Percentiles rank a stretch among this genome's conserved stretches.
phyloP scores from a whole-genome alignment of 2,888 invertebrate species.

The Thymelicus sylvestris region DNA sequence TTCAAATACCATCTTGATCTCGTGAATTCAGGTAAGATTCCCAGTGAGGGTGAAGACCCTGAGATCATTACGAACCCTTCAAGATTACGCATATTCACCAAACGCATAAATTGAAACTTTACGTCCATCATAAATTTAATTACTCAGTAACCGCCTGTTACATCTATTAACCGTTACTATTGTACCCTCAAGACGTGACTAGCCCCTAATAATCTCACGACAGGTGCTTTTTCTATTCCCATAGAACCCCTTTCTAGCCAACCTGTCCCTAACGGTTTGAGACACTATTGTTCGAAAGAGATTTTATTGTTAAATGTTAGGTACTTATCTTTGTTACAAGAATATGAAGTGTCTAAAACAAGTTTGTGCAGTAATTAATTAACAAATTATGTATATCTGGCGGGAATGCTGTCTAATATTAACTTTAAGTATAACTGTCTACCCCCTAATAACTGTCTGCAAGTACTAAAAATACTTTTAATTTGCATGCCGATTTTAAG shows the following conservation, averaged over 20 bases:
- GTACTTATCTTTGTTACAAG: background rate
- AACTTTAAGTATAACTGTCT: no score
- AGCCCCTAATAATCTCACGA: conserved; percentile 42
- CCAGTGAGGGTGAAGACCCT: background rate
- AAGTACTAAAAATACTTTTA: no score
- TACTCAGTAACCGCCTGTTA: conserved; percentile 10
- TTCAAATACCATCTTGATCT: background rate
- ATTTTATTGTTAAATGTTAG: conserved; percentile 24
- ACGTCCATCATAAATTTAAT: conserved; percentile 4
- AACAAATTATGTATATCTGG: no score
- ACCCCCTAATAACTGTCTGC: no score
- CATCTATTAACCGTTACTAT: conserved; percentile 19
- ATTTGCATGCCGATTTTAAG: no score
- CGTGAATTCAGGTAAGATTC: background rate
- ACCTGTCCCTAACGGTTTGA: conserved; percentile 33
- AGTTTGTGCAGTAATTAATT: background rate
- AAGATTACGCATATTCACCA: background rate
- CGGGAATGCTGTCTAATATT: no score
- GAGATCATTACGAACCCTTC: background rate
- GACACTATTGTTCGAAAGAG: conserved; percentile 20
- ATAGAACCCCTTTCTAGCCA: conserved; percentile 18
- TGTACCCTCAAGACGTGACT: conserved; percentile 29
- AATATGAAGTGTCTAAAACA: no score
- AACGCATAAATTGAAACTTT: background rate
- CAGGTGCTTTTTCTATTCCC: conserved; percentile 43